Evolutionary conservation across 2,113 vertebrate genomes (phyloP).

Genomic region (Mohoua ochrocephala): DNA sequence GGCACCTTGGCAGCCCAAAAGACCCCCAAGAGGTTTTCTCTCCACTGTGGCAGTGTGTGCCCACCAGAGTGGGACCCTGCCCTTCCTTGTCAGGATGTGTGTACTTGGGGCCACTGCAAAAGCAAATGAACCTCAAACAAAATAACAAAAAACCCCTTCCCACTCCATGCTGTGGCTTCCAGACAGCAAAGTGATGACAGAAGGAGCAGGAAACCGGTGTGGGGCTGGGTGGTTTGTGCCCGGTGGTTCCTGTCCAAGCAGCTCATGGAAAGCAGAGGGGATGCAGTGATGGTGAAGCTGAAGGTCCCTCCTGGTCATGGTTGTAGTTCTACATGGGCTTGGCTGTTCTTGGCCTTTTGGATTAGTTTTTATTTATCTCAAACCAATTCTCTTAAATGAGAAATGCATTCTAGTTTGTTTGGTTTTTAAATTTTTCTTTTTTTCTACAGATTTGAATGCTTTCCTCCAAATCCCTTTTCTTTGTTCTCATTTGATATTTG

Average conservation of each 20-base stretch:
- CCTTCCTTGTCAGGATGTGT: not conserved
- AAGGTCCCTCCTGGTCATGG: not conserved
- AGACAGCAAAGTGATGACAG: not conserved
- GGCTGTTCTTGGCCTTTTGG: not conserved
- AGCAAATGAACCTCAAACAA: not conserved
- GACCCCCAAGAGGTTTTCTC: not conserved
- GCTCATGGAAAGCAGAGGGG: not conserved
- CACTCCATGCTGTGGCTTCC: not conserved
- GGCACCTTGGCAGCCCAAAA: not conserved
- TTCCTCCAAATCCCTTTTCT: not conserved
- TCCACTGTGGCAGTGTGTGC: fast-evolving
- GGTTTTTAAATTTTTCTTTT: not conserved
- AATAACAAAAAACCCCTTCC: not conserved
- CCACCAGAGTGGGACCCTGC: not conserved
- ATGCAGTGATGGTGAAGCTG: not conserved
- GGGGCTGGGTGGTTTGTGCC: fast-evolving
- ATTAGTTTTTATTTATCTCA: not conserved
- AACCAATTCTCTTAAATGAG: not conserved
- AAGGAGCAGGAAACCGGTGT: fast-evolving
- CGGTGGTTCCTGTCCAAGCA: not conserved
- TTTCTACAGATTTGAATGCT: not conserved
- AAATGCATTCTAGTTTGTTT: not conserved
- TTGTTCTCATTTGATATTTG: not conserved
- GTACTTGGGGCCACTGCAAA: not conserved
- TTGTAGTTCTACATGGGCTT: fast-evolving